phyloP scores from a whole-genome alignment of 2,797 vertebrate species.

The Tiaroga cobitis region DNA sequence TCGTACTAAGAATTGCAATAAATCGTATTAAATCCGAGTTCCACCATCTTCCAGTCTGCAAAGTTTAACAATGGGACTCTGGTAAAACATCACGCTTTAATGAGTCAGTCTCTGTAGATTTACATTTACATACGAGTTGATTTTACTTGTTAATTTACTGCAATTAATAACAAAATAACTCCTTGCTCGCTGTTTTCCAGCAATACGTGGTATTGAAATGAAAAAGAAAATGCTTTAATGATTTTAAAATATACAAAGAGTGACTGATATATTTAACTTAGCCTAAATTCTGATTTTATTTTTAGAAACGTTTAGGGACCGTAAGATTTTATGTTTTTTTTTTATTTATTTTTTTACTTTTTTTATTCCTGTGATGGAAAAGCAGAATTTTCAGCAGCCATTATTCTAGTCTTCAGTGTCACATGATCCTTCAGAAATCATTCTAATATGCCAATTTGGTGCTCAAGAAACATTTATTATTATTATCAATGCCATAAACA shows the following conservation, averaged over 20 bases:
- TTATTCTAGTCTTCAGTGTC: background rate
- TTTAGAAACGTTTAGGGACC: background rate
- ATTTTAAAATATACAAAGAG: background rate
- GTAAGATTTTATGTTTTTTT: background rate
- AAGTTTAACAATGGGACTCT: constrained; percentile 30
- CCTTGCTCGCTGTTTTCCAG: background rate
- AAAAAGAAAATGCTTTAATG: background rate
- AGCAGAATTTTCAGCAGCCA: background rate
- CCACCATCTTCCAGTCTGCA: constrained; percentile 42
- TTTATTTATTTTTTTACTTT: too few relatives aligned
- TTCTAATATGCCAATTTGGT: background rate
- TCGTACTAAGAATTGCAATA: constrained; percentile 69
- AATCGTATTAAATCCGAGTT: constrained; percentile 75
- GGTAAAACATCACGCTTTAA: background rate
- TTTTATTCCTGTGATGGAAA: background rate
- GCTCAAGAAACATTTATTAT: background rate
- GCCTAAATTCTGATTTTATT: background rate
- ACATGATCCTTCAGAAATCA: background rate
- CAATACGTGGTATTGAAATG: background rate
- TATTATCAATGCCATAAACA: background rate
- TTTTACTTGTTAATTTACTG: background rate
- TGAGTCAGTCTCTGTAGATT: constrained; percentile 2
- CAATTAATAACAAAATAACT: background rate
- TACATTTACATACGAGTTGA: background rate
- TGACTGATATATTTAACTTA: background rate